Percentiles rank a stretch among this genome's conserved stretches.
Conservation (phyloP, 2,797 vertebrate species). For the Sebastes cheni region DNA sequence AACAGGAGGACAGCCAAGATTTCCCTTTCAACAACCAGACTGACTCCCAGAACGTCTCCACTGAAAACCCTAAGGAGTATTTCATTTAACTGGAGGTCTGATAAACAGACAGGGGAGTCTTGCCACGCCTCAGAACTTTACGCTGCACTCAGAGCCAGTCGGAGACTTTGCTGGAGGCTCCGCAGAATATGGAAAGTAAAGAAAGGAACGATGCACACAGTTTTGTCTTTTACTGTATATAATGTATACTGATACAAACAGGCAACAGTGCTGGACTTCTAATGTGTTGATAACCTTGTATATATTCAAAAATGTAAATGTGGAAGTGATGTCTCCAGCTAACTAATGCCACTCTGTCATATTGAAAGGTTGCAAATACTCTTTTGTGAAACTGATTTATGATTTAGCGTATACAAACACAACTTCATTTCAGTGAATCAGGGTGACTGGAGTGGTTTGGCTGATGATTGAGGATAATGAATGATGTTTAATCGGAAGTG, state of each 20-base stretch:
- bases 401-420: conserved; percentile 17
- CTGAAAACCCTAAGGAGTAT: conserved; percentile 92
- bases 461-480: conserved; percentile 24
- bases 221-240: conserved; percentile 44
- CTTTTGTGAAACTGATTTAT: neutral
- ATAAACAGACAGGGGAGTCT: conserved; percentile 15
- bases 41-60: conserved; percentile 82
- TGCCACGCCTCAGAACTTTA: conserved; percentile 50
- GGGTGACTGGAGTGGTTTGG: conserved; percentile 19
- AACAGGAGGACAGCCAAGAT: conserved; percentile 87
- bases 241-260: conserved; percentile 51
- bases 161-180: conserved; percentile 3
- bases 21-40: conserved; percentile 88
- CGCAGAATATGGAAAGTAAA: conserved; percentile 8
- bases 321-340: conserved; percentile 58
- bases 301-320: conserved; percentile 73
- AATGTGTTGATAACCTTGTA: conserved; percentile 66
- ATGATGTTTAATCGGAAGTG: conserved; percentile 17
- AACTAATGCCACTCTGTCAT: conserved; percentile 40
- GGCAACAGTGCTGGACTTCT: conserved; percentile 28
- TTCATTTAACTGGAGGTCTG: conserved; percentile 85
- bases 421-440: conserved; percentile 36
- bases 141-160: neutral
- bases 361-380: conserved; percentile 3
- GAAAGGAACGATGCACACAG: conserved; percentile 8